Percentiles rank a stretch among this genome's conserved stretches.
Conservation (phyloP, 2,113 vertebrate genomes). For the Machaerirhynchus nigripectus region DNA sequence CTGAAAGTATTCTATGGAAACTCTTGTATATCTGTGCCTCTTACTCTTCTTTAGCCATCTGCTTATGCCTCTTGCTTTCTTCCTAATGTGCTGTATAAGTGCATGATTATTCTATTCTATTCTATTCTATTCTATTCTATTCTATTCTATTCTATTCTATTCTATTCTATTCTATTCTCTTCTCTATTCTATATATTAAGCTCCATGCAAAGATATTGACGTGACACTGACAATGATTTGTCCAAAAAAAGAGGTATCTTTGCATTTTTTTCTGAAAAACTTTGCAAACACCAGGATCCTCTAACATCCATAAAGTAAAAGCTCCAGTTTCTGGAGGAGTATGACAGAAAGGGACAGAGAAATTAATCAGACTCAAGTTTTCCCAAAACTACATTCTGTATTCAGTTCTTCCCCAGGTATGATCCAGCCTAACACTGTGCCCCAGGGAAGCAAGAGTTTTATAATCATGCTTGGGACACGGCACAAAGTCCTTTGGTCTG, state of each 20-base stretch:
- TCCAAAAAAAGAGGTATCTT: background rate
- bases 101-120: background rate
- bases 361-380: background rate
- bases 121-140: background rate
- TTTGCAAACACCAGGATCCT: background rate
- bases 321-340: background rate
- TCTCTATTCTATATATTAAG: background rate
- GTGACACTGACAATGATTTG: background rate
- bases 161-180: background rate
- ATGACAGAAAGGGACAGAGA: background rate
- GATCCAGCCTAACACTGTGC: accelerated
- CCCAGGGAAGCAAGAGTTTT: background rate
- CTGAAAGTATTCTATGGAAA: background rate
- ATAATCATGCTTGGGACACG: background rate
- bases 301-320: background rate
- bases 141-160: background rate
- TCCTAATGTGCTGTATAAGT: background rate
- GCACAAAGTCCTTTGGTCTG: background rate
- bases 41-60: background rate
- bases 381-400: background rate
- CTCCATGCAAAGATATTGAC: background rate
- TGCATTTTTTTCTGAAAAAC: background rate
- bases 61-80: background rate
- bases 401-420: background rate
- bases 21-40: background rate